A percentile compares a stretch with the other conserved stretches of the same genome.
These are phyloP conservation scores for Gasteruption jaculator DNA, from an alignment of 2,888 invertebrate species.

Conservation along the genomic window DNA sequence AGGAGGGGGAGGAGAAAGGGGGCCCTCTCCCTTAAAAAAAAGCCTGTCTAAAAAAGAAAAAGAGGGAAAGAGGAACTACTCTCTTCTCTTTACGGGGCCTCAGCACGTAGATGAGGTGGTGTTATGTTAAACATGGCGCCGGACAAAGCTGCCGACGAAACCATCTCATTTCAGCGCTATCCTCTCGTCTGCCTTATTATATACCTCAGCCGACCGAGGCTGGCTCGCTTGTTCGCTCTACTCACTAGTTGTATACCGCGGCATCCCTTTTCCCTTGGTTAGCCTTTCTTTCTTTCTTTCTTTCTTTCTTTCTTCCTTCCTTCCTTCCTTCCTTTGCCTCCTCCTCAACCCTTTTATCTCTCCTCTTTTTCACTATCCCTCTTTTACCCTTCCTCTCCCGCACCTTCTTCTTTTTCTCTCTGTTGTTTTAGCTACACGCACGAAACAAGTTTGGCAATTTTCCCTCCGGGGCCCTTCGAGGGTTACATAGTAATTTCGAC, in stretches of 20 bases:
- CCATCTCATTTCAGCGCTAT: slow-evolving; percentile 45
- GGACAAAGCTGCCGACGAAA: slow-evolving; percentile 46
- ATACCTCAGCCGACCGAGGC: slow-evolving; percentile 28
- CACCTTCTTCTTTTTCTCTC: slow-evolving; percentile 10
- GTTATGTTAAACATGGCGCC: slow-evolving; percentile 48
- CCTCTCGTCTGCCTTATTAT: slow-evolving; percentile 35
- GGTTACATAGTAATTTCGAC: too few relatives aligned
- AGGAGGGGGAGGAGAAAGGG: slow-evolving; percentile 20
- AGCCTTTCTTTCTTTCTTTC: slow-evolving; percentile 17
- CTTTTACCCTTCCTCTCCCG: slow-evolving; percentile 12
- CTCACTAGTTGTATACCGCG: slow-evolving; percentile 7
- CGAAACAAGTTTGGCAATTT: too few relatives aligned
- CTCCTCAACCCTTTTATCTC: slow-evolving; percentile 18
- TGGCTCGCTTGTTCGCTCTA: slow-evolving; percentile 21
- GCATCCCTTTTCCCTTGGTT: slow-evolving; percentile 14
- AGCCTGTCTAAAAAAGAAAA: slow-evolving; percentile 33
- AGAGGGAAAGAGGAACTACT: slow-evolving; percentile 30
- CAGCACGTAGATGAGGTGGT: slow-evolving; percentile 44
- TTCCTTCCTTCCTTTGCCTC: slow-evolving; percentile 10
- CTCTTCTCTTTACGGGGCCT: too few relatives aligned
- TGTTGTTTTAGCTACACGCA: too few relatives aligned
- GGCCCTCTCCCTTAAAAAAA: too few relatives aligned
- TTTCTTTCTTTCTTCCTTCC: slow-evolving; percentile 16
- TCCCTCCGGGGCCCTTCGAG: too few relatives aligned
- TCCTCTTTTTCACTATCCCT: slow-evolving; percentile 9